Conservation (phyloP, 64 coral and sea anemone genomes). For the Astreopora myriophthalma region DNA sequence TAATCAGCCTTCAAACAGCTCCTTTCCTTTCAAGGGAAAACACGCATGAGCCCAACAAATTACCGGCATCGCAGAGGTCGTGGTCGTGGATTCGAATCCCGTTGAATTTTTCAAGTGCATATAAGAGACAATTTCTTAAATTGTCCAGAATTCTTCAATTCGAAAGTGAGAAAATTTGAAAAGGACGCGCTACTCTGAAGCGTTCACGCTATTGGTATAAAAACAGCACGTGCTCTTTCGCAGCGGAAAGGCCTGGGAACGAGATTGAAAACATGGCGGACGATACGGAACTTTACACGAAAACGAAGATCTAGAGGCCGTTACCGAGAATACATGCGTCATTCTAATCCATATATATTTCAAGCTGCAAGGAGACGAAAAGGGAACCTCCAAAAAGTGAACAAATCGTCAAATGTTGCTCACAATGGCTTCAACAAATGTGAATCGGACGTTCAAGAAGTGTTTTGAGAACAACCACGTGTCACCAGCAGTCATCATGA, state of each 20-base stretch:
- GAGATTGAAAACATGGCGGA: slow-evolving; percentile 30
- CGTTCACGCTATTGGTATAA: slow-evolving; percentile 58
- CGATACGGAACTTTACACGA: neutral
- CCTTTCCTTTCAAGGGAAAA: no score
- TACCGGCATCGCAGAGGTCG: neutral
- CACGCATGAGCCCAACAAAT: no score
- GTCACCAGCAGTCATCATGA: no score
- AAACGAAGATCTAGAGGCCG: slow-evolving; percentile 34
- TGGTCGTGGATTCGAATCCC: no score
- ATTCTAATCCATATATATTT: slow-evolving; percentile 59
- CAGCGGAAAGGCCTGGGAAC: neutral
- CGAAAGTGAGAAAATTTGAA: slow-evolving; percentile 11
- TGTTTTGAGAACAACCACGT: slow-evolving; percentile 48
- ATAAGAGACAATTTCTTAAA: slow-evolving; percentile 18
- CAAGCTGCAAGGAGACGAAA: slow-evolving; percentile 56
- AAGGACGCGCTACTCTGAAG: slow-evolving; percentile 42
- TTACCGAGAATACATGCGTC: slow-evolving; percentile 64
- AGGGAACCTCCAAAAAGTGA: slow-evolving; percentile 30
- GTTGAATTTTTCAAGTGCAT: no score
- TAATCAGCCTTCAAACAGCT: no score
- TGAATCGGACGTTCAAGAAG: slow-evolving; percentile 56
- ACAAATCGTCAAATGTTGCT: slow-evolving; percentile 27
- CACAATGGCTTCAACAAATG: slow-evolving; percentile 35
- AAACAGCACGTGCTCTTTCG: slow-evolving; percentile 30
- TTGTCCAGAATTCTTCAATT: neutral